phyloP scores from a whole-genome alignment of 2,797 vertebrate species.

The Lacerta viridis region DNA sequence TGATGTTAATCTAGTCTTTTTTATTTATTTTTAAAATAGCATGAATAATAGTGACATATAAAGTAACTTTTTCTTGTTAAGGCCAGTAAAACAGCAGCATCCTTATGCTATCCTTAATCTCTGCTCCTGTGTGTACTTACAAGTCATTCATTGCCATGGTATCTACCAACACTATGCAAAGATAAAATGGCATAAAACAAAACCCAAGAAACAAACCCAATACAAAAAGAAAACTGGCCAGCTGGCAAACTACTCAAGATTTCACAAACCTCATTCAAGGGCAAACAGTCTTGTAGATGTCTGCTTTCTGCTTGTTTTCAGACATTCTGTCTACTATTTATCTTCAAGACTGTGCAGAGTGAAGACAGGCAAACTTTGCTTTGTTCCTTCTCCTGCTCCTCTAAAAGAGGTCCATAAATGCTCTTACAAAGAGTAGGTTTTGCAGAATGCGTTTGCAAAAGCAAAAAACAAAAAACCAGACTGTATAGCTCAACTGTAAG shows the following conservation, averaged over 20 bases:
- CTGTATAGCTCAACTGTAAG: not conserved
- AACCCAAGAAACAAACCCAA: not conserved
- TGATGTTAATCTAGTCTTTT: conserved; percentile 32
- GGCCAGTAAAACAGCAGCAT: conserved; percentile 9
- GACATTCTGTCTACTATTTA: conserved; percentile 16
- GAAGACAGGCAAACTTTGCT: conserved; percentile 35
- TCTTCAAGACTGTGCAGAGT: conserved; percentile 24
- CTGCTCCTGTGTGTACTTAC: conserved; percentile 19
- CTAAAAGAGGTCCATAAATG: conserved; percentile 31
- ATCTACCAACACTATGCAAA: conserved; percentile 18
- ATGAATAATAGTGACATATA: conserved; percentile 1
- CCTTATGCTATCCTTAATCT: not conserved
- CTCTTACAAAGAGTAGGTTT: conserved; percentile 18
- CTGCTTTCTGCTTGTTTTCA: conserved; percentile 36
- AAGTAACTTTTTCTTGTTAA: conserved; percentile 11
- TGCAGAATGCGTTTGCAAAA: not conserved
- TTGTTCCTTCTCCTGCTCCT: conserved; percentile 41
- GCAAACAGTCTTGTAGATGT: conserved; percentile 26
- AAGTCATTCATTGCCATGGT: conserved; percentile 14
- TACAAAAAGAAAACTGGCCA: conserved; percentile 19
- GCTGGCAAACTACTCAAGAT: conserved; percentile 45
- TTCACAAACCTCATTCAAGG: conserved; percentile 44
- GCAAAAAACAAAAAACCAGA: conserved; percentile 17
- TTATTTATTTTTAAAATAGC: conserved; percentile 5
- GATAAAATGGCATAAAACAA: conserved; percentile 40